A percentile compares a stretch with the other conserved stretches of the same genome.
Conservation (phyloP, 2,888 invertebrate species). For the Cyclophora albipunctata region DNA sequence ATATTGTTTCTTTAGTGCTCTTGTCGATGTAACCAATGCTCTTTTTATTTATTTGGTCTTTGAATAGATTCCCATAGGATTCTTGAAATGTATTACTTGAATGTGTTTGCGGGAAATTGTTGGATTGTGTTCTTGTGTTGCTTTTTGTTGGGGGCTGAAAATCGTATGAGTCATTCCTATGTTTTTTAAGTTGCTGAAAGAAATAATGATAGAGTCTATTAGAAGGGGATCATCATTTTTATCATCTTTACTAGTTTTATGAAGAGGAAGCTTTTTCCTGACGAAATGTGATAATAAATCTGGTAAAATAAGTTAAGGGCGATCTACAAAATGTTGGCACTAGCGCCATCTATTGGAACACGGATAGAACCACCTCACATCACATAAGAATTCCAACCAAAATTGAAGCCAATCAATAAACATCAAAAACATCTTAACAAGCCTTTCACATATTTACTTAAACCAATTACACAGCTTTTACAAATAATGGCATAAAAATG, state of each 20-base stretch:
- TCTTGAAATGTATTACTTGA: slow-evolving; percentile 19
- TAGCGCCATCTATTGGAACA: too few relatives aligned
- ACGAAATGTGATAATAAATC: too few relatives aligned
- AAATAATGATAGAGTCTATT: too few relatives aligned
- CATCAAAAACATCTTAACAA: slow-evolving; percentile 10
- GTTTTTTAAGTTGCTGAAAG: too few relatives aligned
- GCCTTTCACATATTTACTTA: slow-evolving; percentile 20
- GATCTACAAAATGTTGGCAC: too few relatives aligned
- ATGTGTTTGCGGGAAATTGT: slow-evolving; percentile 19
- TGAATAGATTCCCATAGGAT: slow-evolving; percentile 18
- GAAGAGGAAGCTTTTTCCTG: too few relatives aligned
- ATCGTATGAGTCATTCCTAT: neutral
- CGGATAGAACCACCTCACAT: too few relatives aligned
- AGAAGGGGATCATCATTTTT: too few relatives aligned
- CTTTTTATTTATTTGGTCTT: slow-evolving; percentile 11
- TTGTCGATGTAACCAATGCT: slow-evolving; percentile 3
- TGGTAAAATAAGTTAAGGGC: too few relatives aligned
- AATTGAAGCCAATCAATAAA: too few relatives aligned
- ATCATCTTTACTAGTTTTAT: too few relatives aligned
- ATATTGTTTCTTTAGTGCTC: slow-evolving; percentile 30
- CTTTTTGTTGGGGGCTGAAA: neutral
- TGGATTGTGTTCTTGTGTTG: neutral
- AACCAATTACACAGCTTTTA: slow-evolving; percentile 50
- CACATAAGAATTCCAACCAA: too few relatives aligned
- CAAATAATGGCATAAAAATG: slow-evolving; percentile 59